Conservation (phyloP, 2,888 invertebrate genomes). For the Acleris cristana region DNA sequence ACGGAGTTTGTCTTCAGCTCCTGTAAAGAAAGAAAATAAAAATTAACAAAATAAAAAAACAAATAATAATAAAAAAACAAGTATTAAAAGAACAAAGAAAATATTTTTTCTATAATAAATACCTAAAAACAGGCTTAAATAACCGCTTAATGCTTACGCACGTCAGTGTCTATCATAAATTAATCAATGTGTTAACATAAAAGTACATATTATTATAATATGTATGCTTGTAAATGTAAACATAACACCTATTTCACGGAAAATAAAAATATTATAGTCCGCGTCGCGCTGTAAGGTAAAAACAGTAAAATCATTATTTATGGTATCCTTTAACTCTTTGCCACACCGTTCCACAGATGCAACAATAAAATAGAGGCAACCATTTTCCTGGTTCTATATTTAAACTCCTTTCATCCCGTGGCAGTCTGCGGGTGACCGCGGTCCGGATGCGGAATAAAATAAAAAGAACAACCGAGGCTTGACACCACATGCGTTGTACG, state of each 20-base stretch:
- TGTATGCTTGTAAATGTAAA: too few relatives aligned
- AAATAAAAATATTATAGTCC: too few relatives aligned
- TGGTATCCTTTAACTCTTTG: slow-evolving; percentile 4
- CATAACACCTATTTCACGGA: too few relatives aligned
- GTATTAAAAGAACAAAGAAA: slow-evolving; percentile 13
- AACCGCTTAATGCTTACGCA: too few relatives aligned
- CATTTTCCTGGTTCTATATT: slow-evolving; percentile 66
- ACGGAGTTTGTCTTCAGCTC: slow-evolving; percentile 58
- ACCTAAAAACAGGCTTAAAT: too few relatives aligned
- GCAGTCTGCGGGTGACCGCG: slow-evolving; percentile 38
- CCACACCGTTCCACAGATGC: slow-evolving; percentile 17
- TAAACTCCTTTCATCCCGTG: slow-evolving; percentile 67
- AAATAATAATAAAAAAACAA: slow-evolving; percentile 42
- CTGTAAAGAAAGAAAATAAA: slow-evolving; percentile 60
- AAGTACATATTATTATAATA: too few relatives aligned
- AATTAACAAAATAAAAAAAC: slow-evolving; percentile 38
- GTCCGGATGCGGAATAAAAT: slow-evolving; percentile 49
- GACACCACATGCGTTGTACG: slow-evolving; percentile 52
- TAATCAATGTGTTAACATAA: too few relatives aligned
- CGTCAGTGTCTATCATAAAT: too few relatives aligned
- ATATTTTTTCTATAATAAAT: too few relatives aligned
- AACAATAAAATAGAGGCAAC: slow-evolving; percentile 27
- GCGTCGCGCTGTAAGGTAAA: too few relatives aligned
- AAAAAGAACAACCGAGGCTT: slow-evolving; percentile 46
- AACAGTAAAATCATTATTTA: background rate